Conservation (phyloP, 2,797 vertebrate genomes). For the Pachyuromys duprasi region DNA sequence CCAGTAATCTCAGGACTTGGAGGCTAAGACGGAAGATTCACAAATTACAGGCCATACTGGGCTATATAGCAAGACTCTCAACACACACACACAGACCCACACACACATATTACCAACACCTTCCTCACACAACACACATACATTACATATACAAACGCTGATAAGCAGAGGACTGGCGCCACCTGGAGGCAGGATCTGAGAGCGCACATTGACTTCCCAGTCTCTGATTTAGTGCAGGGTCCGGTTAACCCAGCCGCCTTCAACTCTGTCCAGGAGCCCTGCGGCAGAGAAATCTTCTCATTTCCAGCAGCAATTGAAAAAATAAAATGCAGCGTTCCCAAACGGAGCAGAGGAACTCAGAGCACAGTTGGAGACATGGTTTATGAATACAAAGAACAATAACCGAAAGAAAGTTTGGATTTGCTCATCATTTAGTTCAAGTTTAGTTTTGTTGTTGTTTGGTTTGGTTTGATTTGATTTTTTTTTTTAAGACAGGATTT, state of each 20-base stretch:
- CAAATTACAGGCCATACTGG: not conserved
- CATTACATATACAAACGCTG: not conserved
- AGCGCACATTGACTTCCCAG: not conserved
- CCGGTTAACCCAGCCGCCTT: not conserved
- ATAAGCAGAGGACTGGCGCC: not conserved
- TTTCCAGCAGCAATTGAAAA: slow-evolving; percentile 37
- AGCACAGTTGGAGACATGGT: not conserved
- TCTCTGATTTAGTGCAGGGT: not conserved
- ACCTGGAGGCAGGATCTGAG: slow-evolving; percentile 1
- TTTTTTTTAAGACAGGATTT: no score
- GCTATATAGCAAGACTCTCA: not conserved
- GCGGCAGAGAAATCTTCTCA: not conserved
- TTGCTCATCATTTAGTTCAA: not conserved
- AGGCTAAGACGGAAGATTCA: not conserved
- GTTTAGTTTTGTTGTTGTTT: no score
- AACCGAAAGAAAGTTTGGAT: slow-evolving; percentile 31
- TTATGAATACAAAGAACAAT: slow-evolving; percentile 10
- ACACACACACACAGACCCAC: not conserved
- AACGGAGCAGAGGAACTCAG: slow-evolving; percentile 3
- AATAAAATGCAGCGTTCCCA: not conserved
- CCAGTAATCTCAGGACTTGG: not conserved
- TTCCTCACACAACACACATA: no score
- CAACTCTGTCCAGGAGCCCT: not conserved
- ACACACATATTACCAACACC: no score
- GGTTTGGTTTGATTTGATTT: no score